Percentiles rank a stretch among this genome's conserved stretches.
phyloP scores from a whole-genome alignment of 1,140 invertebrate genomes.

The Sycophila sp. region DNA sequence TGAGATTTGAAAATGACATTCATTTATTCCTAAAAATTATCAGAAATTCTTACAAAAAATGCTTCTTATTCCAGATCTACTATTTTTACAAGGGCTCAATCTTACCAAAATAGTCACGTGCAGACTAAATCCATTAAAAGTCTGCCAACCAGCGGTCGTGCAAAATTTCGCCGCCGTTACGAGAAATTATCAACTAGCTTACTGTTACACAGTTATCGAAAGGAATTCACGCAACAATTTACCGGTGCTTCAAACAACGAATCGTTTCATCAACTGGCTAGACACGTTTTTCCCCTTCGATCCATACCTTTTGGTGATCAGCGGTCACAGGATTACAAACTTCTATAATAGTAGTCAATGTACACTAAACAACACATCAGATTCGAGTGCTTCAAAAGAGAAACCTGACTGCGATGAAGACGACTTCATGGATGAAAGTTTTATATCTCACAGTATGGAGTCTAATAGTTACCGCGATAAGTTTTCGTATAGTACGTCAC shows the following conservation, averaged over 20 bases:
- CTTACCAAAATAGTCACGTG: conserved; percentile 85
- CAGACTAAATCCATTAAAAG: conserved; percentile 84
- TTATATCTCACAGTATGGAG: conserved; percentile 41
- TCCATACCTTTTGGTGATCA: conserved; percentile 74
- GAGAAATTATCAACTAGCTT: conserved; percentile 88
- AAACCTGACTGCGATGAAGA: conserved; percentile 44
- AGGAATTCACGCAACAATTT: conserved; percentile 79
- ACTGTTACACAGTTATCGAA: conserved; percentile 91
- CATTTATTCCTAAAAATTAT: conserved; percentile 26
- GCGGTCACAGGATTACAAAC: conserved; percentile 57
- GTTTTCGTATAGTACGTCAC: conserved; percentile 55
- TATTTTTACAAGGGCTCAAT: conserved; percentile 83
- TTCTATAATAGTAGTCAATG: conserved; percentile 60
- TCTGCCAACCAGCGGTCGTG: conserved; percentile 80
- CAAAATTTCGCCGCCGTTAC: conserved; percentile 87
- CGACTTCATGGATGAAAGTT: conserved; percentile 58
- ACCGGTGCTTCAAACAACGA: conserved; percentile 65
- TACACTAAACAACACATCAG: conserved; percentile 42
- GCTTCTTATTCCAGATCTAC: conserved; percentile 74
- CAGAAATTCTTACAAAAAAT: conserved; percentile 24
- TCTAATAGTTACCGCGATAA: conserved; percentile 45
- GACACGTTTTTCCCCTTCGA: conserved; percentile 86
- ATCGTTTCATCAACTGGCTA: conserved; percentile 64
- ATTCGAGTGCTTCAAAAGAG: conserved; percentile 31
- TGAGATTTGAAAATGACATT: conserved; percentile 29